phyloP scores from a whole-genome alignment of 2,113 vertebrate species.

The Laticauda laticaudata region DNA sequence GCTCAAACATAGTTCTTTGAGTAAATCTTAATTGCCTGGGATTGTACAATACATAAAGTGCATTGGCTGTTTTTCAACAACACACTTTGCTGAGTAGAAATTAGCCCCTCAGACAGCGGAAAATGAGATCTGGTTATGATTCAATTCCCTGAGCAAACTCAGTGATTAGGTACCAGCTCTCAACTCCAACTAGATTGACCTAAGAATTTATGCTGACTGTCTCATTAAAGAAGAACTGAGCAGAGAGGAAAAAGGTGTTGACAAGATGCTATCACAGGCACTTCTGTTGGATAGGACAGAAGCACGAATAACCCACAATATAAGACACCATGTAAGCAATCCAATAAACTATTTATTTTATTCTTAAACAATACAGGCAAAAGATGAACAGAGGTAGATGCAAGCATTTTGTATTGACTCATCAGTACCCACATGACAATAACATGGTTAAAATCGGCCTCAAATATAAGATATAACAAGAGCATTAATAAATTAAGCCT shows the following conservation, averaged over 20 bases:
- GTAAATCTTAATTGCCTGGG: not conserved
- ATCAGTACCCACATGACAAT: too few species aligned
- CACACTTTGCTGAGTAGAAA: not conserved
- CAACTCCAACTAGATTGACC: not conserved
- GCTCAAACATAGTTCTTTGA: not conserved
- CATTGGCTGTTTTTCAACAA: not conserved
- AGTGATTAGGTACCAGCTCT: not conserved
- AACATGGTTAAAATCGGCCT: too few species aligned
- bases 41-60: not conserved
- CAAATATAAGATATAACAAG: too few species aligned
- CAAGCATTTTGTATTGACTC: too few species aligned
- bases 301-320: not conserved
- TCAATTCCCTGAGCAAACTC: not conserved
- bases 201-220: not conserved
- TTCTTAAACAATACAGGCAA: too few species aligned
- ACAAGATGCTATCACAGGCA: not conserved
- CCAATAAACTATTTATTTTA: not conserved
- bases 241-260: not conserved
- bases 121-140: not conserved
- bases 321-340: not conserved
- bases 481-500: too few species aligned
- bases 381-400: too few species aligned
- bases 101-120: not conserved
- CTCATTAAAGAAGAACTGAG: not conserved
- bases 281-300: not conserved